Percentiles rank a stretch among this genome's conserved stretches.
phyloP scores from a whole-genome alignment of 2,888 invertebrate species.

The Caenorhabditis virilis region DNA sequence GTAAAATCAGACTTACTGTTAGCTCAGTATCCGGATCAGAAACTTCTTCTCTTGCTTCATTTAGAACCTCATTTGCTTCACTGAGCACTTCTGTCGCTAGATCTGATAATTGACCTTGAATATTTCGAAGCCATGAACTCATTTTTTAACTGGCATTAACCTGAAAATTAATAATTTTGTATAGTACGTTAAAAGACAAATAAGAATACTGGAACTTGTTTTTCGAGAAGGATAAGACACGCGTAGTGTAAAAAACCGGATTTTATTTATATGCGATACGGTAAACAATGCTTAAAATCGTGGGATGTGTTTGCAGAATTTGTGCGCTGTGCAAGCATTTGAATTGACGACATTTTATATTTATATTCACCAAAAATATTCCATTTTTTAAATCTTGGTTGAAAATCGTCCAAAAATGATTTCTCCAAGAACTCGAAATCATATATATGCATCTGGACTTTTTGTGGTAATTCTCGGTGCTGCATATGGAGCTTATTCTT shows the following conservation, averaged over 20 bases:
- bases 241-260: not conserved
- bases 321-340: not conserved
- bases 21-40: constrained; percentile 60
- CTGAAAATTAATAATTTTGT: not conserved
- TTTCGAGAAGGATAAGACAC: not conserved
- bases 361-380: not conserved
- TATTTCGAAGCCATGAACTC: constrained; percentile 37
- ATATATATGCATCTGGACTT: constrained; percentile 20
- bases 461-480: constrained; percentile 14
- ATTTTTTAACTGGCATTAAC: constrained; percentile 5
- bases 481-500: constrained; percentile 16
- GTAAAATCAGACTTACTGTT: constrained; percentile 46
- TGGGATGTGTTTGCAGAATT: constrained; percentile 1
- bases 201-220: not conserved
- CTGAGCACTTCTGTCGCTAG: constrained; percentile 62
- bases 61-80: constrained; percentile 54
- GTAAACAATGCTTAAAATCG: not conserved
- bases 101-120: constrained; percentile 60
- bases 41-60: constrained; percentile 58
- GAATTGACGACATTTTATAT: constrained; percentile 2
- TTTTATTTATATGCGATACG: not conserved
- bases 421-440: constrained; percentile 17
- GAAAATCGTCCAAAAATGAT: not conserved
- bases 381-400: not conserved
- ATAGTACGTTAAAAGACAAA: not conserved